These are phyloP conservation scores for Petrophora chlorosata DNA, from an alignment of 2,888 invertebrate genomes.

Conservation along the genomic window DNA sequence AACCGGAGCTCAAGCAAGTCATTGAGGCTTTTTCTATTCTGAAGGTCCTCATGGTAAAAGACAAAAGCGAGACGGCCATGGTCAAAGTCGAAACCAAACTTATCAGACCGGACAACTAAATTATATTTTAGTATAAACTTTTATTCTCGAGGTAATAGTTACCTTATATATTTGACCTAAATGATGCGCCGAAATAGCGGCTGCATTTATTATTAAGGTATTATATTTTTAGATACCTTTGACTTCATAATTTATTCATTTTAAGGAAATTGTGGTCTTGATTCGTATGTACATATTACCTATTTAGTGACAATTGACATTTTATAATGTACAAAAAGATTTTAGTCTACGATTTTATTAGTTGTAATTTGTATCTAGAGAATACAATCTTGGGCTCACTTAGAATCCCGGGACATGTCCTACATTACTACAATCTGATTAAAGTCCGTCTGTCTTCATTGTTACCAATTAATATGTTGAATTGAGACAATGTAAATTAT, in stretches of 20 bases:
- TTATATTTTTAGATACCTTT: conserved; percentile 26
- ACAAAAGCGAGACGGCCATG: conserved; percentile 71
- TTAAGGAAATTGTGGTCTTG: conserved; percentile 29
- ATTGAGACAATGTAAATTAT: no score
- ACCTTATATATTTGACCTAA: neutral
- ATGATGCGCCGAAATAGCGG: conserved; percentile 1
- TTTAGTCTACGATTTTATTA: conserved; percentile 8
- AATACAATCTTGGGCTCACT: no score
- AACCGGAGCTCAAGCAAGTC: conserved; percentile 58
- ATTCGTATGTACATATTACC: conserved; percentile 26
- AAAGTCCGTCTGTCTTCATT: no score
- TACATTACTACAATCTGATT: no score
- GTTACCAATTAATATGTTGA: no score
- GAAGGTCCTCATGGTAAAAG: conserved; percentile 65
- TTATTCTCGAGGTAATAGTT: conserved; percentile 1
- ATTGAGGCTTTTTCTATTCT: conserved; percentile 73
- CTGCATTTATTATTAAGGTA: conserved; percentile 14
- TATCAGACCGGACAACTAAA: conserved; percentile 52
- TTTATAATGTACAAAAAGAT: conserved; percentile 15
- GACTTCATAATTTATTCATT: conserved; percentile 27
- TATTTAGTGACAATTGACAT: conserved; percentile 1
- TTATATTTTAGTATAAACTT: neutral
- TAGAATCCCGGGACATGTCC: no score
- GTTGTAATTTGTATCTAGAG: neutral
- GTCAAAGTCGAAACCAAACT: conserved; percentile 71